phyloP scores from a whole-genome alignment of 2,113 vertebrate genomes.

The Chlamydotis undulata region DNA sequence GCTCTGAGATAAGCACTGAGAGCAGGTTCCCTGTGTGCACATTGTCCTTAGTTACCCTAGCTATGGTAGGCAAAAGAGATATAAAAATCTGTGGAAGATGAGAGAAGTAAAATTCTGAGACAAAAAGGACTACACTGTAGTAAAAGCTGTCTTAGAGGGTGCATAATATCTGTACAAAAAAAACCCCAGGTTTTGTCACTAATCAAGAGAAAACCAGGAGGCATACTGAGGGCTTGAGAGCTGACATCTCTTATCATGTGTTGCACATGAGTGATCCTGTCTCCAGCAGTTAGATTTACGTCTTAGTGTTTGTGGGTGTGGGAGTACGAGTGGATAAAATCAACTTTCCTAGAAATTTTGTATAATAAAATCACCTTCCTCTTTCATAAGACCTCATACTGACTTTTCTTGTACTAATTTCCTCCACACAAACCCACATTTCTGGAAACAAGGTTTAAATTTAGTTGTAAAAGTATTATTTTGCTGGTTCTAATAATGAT shows the following conservation, averaged over 20 bases:
- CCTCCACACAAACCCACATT: not conserved
- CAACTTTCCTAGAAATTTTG: not conserved
- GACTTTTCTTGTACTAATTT: not conserved
- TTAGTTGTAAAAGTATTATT: not conserved
- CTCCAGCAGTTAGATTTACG: not conserved
- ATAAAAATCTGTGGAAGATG: not conserved
- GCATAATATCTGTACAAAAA: not conserved
- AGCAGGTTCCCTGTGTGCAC: not conserved
- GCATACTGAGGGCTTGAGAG: not conserved
- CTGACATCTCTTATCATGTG: not conserved
- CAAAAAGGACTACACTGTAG: not conserved
- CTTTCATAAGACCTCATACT: not conserved
- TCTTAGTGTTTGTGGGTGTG: not conserved
- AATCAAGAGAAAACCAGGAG: not conserved
- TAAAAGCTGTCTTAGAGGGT: not conserved
- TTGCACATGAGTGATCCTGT: not conserved
- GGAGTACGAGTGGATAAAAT: not conserved
- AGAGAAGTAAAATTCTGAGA: not conserved
- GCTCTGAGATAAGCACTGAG: not conserved
- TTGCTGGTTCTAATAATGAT: not conserved
- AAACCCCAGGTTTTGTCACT: fast-evolving
- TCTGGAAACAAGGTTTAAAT: not conserved
- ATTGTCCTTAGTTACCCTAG: not conserved
- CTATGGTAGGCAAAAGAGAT: not conserved
- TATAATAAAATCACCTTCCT: not conserved